Conservation (phyloP, 1,140 invertebrate species). For the Sweltsa coloradensis region DNA sequence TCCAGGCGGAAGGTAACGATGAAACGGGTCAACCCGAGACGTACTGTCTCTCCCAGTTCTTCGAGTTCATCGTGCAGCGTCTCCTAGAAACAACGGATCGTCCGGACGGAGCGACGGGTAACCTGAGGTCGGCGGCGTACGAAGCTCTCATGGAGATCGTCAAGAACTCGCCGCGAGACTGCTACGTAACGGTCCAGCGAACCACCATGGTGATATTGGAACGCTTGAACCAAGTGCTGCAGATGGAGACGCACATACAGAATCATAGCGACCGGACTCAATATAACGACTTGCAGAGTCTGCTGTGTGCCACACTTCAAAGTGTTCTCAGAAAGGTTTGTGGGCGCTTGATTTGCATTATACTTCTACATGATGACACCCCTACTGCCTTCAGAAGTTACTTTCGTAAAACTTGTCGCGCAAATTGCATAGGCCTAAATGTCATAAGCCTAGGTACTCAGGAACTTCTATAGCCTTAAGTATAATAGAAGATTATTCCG, state of each 20-base stretch:
- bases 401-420: no score
- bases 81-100: constrained; percentile 93
- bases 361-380: no score
- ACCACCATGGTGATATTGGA: constrained; percentile 95
- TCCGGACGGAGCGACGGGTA: constrained; percentile 74
- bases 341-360: no score
- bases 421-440: no score
- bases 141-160: constrained; percentile 99
- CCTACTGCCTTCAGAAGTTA: no score
- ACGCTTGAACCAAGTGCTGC: constrained; percentile 79
- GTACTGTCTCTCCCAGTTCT: constrained; percentile 85
- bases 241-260: constrained; percentile 85
- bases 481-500: no score
- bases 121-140: constrained; percentile 92
- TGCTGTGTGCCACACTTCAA: constrained; percentile 91
- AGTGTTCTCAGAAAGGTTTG: no score
- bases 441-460: no score
- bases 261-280: constrained; percentile 81
- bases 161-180: constrained; percentile 97
- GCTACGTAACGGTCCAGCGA: constrained; percentile 90
- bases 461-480: no score
- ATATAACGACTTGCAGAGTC: constrained; percentile 91
- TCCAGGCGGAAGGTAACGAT: constrained; percentile 43
- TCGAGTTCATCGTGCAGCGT: constrained; percentile 83
- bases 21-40: constrained; percentile 79